Evolutionary conservation across 2,113 vertebrate species (phyloP).

Genomic region (Grantiella picta): DNA sequence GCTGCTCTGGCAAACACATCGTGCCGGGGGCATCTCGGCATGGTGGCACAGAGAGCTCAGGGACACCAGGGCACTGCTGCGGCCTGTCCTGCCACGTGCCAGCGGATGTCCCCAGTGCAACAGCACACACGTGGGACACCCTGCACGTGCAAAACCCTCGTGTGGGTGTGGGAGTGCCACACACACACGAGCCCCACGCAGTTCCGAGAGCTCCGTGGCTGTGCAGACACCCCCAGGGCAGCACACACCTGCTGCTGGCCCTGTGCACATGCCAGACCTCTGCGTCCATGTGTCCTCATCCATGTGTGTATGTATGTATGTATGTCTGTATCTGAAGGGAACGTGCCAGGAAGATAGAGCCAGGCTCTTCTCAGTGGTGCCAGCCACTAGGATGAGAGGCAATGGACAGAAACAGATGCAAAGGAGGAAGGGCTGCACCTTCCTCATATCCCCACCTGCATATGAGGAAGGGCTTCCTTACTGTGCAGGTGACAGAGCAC

Average conservation of each 20-base stretch:
- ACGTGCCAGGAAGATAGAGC: neutral
- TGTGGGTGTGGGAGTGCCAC: neutral
- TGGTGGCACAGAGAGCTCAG: accelerated
- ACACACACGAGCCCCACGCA: neutral
- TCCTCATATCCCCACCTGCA: neutral
- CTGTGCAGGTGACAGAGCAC: accelerated
- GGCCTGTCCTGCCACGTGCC: neutral
- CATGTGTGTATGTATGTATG: accelerated
- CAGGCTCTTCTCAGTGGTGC: neutral
- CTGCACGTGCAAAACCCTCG: neutral
- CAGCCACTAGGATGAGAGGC: neutral
- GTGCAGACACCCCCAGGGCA: neutral
- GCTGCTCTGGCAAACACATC: neutral
- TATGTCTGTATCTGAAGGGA: accelerated
- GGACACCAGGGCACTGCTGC: neutral
- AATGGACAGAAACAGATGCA: neutral
- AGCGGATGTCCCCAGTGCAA: neutral
- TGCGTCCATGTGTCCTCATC: neutral
- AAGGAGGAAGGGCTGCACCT: neutral
- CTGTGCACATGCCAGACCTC: neutral
- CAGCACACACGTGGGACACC: neutral
- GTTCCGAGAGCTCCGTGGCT: neutral
- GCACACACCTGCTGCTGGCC: neutral
- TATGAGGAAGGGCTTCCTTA: neutral
- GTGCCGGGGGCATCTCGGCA: accelerated